Conservation (phyloP, 2,113 vertebrate genomes). For the Spermophilus dauricus region DNA sequence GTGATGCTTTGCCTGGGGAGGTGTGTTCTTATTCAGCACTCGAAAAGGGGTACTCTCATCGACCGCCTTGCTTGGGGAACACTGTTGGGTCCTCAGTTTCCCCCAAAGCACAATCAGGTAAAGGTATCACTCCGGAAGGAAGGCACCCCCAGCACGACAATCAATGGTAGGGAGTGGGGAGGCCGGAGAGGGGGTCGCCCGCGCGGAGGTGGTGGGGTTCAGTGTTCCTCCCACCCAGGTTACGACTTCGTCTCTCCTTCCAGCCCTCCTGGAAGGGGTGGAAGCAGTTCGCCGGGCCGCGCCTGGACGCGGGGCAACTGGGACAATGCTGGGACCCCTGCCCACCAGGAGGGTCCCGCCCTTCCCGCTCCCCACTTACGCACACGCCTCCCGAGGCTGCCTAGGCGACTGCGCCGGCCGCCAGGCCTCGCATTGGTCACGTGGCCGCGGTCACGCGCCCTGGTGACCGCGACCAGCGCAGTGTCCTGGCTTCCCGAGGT, state of each 20-base stretch:
- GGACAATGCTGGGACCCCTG: neutral
- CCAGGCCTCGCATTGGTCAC: conserved; percentile 56
- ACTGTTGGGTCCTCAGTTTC: neutral
- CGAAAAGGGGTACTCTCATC: neutral
- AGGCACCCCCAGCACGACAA: neutral
- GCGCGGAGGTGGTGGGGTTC: neutral
- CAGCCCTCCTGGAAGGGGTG: neutral
- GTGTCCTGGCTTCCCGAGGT: too few species aligned
- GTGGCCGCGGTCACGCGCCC: conserved; percentile 73
- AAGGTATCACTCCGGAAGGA: neutral
- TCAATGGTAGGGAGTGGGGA: neutral
- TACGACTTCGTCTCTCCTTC: neutral
- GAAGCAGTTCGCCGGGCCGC: neutral
- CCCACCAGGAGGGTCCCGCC: neutral
- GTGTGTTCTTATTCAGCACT: neutral
- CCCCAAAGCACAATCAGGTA: neutral
- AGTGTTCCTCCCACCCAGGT: neutral
- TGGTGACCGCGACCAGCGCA: too few species aligned
- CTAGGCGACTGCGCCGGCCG: neutral
- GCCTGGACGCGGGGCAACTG: too few species aligned
- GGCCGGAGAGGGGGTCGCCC: neutral
- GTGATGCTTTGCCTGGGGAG: neutral
- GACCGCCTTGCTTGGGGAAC: neutral
- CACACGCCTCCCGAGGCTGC: neutral
- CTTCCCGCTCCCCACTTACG: conserved; percentile 60